phyloP scores from a whole-genome alignment of 2,888 invertebrate genomes.

The Ennomos quercinarius region DNA sequence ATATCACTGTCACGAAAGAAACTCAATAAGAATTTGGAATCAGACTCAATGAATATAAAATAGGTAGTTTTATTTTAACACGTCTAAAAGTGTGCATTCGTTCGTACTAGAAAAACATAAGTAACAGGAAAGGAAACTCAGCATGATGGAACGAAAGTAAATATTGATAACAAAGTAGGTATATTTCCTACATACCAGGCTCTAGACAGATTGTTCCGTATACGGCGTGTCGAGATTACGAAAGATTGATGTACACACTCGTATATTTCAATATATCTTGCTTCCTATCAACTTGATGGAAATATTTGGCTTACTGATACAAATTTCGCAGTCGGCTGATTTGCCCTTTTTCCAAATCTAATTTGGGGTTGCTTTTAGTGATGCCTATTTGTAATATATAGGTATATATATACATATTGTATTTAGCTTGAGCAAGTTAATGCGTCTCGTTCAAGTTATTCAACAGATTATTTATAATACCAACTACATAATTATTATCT shows the following conservation, averaged over 20 bases:
- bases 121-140: slow-evolving; percentile 31
- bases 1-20: background rate
- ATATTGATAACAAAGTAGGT: slow-evolving; percentile 44
- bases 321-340: slow-evolving; percentile 37
- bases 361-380: slow-evolving; percentile 34
- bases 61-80: slow-evolving; percentile 2
- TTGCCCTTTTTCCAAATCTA: slow-evolving; percentile 40
- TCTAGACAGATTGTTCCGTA: slow-evolving; percentile 35
- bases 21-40: background rate
- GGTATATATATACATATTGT: too few relatives aligned
- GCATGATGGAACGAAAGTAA: slow-evolving; percentile 39
- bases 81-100: background rate
- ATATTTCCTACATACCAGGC: slow-evolving; percentile 23
- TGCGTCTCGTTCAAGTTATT: background rate
- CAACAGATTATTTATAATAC: background rate
- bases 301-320: slow-evolving; percentile 41
- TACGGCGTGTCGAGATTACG: slow-evolving; percentile 39
- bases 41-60: background rate
- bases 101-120: slow-evolving; percentile 14
- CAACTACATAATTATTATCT: too few relatives aligned
- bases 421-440: background rate
- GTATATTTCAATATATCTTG: slow-evolving; percentile 40
- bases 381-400: slow-evolving; percentile 18
- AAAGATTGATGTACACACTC: slow-evolving; percentile 41
- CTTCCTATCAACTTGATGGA: slow-evolving; percentile 39